Conservation (phyloP, 2,113 vertebrate species). For the Campylorhamphus procurvoides region DNA sequence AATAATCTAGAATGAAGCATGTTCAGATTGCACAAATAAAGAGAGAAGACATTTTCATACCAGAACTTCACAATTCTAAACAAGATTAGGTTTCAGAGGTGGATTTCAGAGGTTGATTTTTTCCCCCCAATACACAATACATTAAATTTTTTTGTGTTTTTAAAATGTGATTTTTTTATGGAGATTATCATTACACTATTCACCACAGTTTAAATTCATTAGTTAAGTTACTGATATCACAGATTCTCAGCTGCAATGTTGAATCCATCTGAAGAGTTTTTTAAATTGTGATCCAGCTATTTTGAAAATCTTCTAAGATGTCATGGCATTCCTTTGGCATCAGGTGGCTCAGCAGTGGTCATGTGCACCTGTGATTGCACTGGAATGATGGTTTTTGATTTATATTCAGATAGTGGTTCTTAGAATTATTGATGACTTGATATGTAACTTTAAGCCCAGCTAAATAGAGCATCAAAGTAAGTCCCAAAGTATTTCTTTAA, state of each 20-base stretch:
- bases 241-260: background rate
- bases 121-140: background rate
- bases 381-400: background rate
- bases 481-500: background rate
- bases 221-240: background rate
- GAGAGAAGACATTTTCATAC: background rate
- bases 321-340: background rate
- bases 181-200: background rate
- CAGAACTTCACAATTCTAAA: background rate
- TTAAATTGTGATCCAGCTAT: background rate
- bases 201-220: background rate
- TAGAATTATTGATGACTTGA: background rate
- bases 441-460: background rate
- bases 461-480: background rate
- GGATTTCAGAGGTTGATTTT: background rate
- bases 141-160: background rate
- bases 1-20: rapidly evolving
- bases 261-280: background rate
- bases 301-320: background rate
- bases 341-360: background rate
- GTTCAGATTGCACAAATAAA: background rate
- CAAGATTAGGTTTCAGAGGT: background rate
- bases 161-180: background rate
- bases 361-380: rapidly evolving
- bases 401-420: background rate